phyloP scores from a whole-genome alignment of 2,797 vertebrate genomes.

The Hoplostethus atlanticus region DNA sequence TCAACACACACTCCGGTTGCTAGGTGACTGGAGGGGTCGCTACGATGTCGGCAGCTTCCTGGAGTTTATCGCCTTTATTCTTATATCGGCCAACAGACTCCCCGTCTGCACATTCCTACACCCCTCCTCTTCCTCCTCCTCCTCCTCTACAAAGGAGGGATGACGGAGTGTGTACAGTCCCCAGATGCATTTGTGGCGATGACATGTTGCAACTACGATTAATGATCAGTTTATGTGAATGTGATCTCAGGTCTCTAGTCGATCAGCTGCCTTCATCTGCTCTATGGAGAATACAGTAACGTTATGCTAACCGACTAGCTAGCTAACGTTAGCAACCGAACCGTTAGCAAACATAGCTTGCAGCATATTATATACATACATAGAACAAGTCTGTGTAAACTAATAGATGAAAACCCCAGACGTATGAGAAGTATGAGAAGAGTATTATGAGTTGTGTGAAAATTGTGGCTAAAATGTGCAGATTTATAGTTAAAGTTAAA shows the following conservation, averaged over 20 bases:
- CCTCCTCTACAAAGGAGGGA: background rate
- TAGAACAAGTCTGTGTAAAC: too few relatives aligned
- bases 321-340: too few relatives aligned
- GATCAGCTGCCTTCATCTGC: background rate
- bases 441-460: too few relatives aligned
- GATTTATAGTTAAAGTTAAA: too few relatives aligned
- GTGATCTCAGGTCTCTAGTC: background rate
- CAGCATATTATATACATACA: too few relatives aligned
- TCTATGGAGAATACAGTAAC: too few relatives aligned
- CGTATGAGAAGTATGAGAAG: too few relatives aligned
- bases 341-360: too few relatives aligned
- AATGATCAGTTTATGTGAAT: constrained; percentile 2
- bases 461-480: too few relatives aligned
- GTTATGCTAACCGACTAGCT: too few relatives aligned
- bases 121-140: background rate
- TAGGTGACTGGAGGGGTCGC: constrained; percentile 61
- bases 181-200: background rate
- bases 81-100: constrained; percentile 52
- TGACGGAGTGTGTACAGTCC: constrained; percentile 5
- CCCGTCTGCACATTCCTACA: constrained; percentile 35
- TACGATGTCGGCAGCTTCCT: constrained; percentile 53
- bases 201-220: background rate
- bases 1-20: constrained; percentile 79
- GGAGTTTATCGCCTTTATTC: constrained; percentile 70
- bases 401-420: too few relatives aligned